Evolutionary conservation across 2,888 invertebrate species (phyloP).

Genomic region (Exephanes ischioxanthus): DNA sequence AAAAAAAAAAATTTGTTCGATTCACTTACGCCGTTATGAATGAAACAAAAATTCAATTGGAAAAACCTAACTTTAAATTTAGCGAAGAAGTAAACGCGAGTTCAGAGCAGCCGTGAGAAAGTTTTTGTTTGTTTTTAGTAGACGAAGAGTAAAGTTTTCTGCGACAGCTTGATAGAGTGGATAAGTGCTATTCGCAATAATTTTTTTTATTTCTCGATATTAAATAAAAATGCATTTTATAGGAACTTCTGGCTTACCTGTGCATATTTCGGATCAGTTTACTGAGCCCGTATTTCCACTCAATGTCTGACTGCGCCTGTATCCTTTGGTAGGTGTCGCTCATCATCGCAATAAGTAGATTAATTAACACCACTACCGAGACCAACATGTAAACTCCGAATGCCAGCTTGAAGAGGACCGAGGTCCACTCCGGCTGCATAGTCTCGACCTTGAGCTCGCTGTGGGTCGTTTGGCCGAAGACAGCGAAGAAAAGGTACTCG

Average conservation of each 20-base stretch:
- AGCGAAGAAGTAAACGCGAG: not conserved
- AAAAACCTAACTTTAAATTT: not conserved
- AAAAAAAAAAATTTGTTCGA: no score
- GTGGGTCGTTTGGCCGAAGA: slow-evolving; percentile 97
- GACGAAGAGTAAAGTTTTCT: not conserved
- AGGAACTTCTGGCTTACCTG: slow-evolving; percentile 82
- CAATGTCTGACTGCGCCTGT: slow-evolving; percentile 95
- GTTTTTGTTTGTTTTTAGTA: not conserved
- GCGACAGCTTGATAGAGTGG: not conserved
- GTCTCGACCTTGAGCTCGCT: slow-evolving; percentile 93
- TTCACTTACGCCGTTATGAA: no score
- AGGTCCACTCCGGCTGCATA: slow-evolving; percentile 92
- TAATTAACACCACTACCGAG: slow-evolving; percentile 98
- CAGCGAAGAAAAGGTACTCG: slow-evolving; percentile 99
- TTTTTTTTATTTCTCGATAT: not conserved
- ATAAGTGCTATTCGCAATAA: slow-evolving; percentile 5
- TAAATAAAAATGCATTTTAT: not conserved
- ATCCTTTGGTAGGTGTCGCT: slow-evolving; percentile 99
- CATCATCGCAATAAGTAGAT: slow-evolving; percentile 99
- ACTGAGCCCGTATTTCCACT: slow-evolving; percentile 93
- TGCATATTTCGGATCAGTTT: slow-evolving; percentile 92
- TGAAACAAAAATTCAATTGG: not conserved
- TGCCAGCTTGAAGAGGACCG: slow-evolving; percentile 94
- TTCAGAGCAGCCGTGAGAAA: not conserved
- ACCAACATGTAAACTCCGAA: slow-evolving; percentile 99